A percentile compares a stretch with the other conserved stretches of the same genome.
These are phyloP conservation scores for Ctenopoma kingsleyae DNA, from an alignment of 2,797 vertebrate genomes.

Conservation along the genomic window DNA sequence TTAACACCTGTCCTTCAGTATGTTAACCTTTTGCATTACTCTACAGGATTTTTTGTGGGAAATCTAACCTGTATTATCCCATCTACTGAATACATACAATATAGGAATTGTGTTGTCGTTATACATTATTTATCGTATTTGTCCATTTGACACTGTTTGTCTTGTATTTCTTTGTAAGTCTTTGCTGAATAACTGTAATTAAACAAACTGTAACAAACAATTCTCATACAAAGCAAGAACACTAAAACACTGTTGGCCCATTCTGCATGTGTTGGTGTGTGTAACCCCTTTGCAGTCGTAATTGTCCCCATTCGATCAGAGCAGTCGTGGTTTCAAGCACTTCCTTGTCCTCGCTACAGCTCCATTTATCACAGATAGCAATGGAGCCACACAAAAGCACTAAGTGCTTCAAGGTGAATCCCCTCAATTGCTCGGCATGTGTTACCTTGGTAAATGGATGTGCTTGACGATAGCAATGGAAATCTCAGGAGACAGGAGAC, in stretches of 20 bases:
- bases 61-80: too few relatives aligned
- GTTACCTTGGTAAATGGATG: conserved; percentile 80
- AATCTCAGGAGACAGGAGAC: conserved; percentile 39
- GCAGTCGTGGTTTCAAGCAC: conserved; percentile 51
- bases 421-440: conserved; percentile 72
- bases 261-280: background rate
- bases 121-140: too few relatives aligned
- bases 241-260: background rate
- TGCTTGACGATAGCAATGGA: conserved; percentile 57
- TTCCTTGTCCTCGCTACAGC: conserved; percentile 59
- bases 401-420: conserved; percentile 76
- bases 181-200: background rate
- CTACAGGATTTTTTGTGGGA: too few relatives aligned
- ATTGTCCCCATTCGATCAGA: conserved; percentile 69
- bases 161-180: too few relatives aligned
- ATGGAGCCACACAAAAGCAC: conserved; percentile 64
- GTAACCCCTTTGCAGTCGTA: conserved; percentile 49
- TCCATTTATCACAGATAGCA: conserved; percentile 75
- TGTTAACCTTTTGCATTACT: too few relatives aligned
- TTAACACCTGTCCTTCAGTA: too few relatives aligned
- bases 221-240: background rate
- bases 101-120: too few relatives aligned
- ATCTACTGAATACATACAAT: too few relatives aligned
- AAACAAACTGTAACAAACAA: background rate
- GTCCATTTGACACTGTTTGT: too few relatives aligned